phyloP scores from a whole-genome alignment of 2,113 vertebrate genomes.

The Mustela lutreola region DNA sequence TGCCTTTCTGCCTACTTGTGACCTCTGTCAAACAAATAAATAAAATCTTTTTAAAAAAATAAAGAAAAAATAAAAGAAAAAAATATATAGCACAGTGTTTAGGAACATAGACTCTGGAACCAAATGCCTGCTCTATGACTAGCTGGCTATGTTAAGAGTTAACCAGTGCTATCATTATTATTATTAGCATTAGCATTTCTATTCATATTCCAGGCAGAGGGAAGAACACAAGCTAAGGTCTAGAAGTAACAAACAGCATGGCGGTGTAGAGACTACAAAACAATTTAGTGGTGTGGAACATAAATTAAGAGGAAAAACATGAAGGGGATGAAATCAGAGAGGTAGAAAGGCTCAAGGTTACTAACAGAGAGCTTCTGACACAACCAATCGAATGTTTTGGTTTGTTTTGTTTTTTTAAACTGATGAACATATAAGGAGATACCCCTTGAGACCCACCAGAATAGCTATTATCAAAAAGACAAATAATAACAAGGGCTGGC shows the following conservation, averaged over 20 bases:
- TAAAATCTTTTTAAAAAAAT: no score
- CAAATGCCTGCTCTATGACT: neutral
- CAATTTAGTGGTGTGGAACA: neutral
- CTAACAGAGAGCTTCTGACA: slow-evolving; percentile 1
- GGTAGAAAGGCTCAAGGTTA: neutral
- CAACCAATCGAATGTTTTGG: neutral
- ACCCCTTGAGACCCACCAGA: neutral
- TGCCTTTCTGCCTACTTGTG: no score
- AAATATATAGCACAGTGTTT: neutral
- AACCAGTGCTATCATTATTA: neutral
- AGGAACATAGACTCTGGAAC: neutral
- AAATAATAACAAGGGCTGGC: neutral
- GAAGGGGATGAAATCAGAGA: neutral
- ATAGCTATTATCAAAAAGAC: neutral
- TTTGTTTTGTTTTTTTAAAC: neutral
- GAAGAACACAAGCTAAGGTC: neutral
- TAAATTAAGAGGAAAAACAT: neutral
- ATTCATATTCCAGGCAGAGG: neutral
- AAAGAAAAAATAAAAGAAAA: neutral
- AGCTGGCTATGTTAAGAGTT: neutral
- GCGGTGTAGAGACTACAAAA: neutral
- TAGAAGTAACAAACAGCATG: neutral
- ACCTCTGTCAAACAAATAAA: no score
- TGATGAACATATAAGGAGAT: neutral
- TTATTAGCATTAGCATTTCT: neutral